A percentile compares a stretch with the other conserved stretches of the same genome.
Conservation (phyloP, 2,888 invertebrate species). For the Perizoma affinitatum region DNA sequence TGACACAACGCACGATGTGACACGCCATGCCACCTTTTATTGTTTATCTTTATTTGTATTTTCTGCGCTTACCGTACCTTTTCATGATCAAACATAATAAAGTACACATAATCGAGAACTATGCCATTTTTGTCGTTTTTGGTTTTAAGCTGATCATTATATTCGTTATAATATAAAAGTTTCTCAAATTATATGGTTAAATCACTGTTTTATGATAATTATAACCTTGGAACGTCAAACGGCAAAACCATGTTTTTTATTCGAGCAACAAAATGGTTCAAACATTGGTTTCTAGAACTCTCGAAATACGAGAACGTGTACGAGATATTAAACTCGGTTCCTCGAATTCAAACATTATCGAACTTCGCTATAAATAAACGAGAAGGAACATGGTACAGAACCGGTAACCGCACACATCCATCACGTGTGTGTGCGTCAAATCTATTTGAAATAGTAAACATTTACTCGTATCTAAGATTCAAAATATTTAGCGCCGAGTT, state of each 20-base stretch:
- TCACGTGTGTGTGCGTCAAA: constrained; percentile 59
- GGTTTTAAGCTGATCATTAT: constrained; percentile 36
- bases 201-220: no score
- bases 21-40: constrained; percentile 36
- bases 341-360: constrained; percentile 41
- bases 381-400: constrained; percentile 52
- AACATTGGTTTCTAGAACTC: neutral
- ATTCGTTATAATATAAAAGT: neutral
- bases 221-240: neutral
- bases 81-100: constrained; percentile 47
- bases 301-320: neutral
- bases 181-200: neutral
- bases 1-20: constrained; percentile 55
- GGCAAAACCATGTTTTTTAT: no score
- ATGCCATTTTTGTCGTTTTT: constrained; percentile 42
- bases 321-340: constrained; percentile 1
- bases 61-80: constrained; percentile 47
- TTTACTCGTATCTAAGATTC: constrained; percentile 50
- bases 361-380: constrained; percentile 60
- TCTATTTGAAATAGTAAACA: constrained; percentile 46
- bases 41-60: constrained; percentile 56
- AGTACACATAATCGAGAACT: constrained; percentile 41
- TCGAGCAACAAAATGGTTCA: neutral
- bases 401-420: constrained; percentile 48
- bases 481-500: constrained; percentile 72